phyloP scores from a whole-genome alignment of 2,113 vertebrate species.

The Vulpes lagopus region DNA sequence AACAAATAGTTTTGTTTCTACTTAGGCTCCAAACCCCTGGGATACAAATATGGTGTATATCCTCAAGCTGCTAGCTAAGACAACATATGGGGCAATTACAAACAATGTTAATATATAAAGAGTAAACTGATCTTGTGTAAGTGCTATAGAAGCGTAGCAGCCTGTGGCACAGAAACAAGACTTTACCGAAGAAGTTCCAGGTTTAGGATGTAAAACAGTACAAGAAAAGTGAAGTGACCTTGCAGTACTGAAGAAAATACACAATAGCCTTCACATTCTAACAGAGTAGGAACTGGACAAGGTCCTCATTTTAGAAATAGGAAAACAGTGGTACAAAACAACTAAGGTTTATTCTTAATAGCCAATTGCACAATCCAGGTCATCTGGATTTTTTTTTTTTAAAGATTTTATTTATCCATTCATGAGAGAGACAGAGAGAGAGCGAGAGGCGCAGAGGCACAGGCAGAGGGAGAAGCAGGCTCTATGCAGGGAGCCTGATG shows the following conservation, averaged over 20 bases:
- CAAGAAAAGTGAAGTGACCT: background rate
- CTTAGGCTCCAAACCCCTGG: background rate
- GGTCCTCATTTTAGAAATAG: background rate
- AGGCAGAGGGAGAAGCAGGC: too few relatives aligned
- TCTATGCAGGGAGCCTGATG: too few relatives aligned
- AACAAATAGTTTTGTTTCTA: background rate
- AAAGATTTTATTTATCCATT: too few relatives aligned
- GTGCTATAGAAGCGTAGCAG: background rate
- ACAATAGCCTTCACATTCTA: background rate
- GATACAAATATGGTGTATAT: background rate
- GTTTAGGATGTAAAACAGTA: background rate
- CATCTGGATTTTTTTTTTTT: background rate
- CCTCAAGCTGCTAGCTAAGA: constrained; percentile 18
- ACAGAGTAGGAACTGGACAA: background rate
- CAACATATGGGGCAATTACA: background rate
- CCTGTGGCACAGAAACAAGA: background rate
- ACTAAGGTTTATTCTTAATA: background rate
- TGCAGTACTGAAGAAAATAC: background rate
- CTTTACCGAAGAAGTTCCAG: background rate
- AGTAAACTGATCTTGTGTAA: background rate
- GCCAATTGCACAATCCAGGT: background rate
- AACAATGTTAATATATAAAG: background rate
- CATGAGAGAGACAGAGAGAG: too few relatives aligned
- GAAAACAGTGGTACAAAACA: background rate
- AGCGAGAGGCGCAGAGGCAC: too few relatives aligned